Evolutionary conservation across 2,888 invertebrate species (phyloP).

Genomic region (Drosophila kambysellisi): DNA sequence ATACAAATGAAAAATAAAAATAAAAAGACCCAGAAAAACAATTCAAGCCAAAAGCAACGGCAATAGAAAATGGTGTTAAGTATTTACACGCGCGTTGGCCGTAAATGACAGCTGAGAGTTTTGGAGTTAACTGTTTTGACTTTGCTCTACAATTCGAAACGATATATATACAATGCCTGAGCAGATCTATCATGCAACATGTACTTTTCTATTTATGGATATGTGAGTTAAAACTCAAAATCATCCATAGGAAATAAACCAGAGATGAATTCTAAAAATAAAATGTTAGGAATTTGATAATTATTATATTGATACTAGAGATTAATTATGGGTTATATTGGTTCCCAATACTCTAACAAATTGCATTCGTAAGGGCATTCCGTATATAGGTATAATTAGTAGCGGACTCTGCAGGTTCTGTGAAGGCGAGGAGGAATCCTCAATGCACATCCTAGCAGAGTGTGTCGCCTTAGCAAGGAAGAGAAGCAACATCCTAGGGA

Average conservation of each 20-base stretch:
- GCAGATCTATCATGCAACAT: conserved; percentile 19
- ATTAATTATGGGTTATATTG: not conserved
- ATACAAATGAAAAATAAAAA: not conserved
- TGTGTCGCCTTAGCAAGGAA: no score
- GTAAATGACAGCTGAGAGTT: conserved; percentile 56
- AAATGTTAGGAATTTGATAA: not conserved
- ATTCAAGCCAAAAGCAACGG: conserved; percentile 42
- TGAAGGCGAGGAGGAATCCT: no score
- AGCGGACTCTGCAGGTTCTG: no score
- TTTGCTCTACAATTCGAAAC: conserved; percentile 42
- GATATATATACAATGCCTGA: conserved; percentile 24
- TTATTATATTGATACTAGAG: not conserved
- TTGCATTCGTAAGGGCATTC: conserved; percentile 33
- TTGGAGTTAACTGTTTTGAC: conserved; percentile 27
- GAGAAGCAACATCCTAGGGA: no score
- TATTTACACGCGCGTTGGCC: conserved; percentile 76
- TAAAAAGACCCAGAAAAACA: not conserved
- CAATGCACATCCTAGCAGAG: no score
- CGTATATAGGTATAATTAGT: no score
- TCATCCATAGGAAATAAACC: not conserved
- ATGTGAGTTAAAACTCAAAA: not conserved
- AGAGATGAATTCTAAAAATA: no score
- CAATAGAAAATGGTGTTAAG: conserved; percentile 71
- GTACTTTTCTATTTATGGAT: not conserved
- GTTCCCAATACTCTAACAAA: not conserved